Evolutionary conservation across 1,140 invertebrate species (phyloP).

Genomic region (Vollenhovia emeryi): DNA sequence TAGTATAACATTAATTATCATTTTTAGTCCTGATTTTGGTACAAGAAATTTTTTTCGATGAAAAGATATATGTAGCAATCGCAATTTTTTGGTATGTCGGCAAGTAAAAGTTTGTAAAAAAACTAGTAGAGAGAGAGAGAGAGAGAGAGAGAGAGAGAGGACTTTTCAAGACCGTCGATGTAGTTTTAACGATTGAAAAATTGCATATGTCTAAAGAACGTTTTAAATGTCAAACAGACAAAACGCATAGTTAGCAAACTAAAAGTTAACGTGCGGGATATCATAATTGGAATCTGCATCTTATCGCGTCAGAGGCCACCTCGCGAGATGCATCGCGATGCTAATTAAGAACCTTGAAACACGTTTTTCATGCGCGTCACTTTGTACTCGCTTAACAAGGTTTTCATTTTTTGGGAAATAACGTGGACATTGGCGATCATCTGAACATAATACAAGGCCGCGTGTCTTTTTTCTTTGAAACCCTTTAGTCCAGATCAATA

Average conservation of each 20-base stretch:
- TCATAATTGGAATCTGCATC: slow-evolving; percentile 29
- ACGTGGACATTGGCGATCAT: background rate
- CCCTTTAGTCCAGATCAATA: background rate
- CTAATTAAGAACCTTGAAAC: slow-evolving; percentile 30
- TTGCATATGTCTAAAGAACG: background rate
- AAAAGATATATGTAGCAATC: background rate
- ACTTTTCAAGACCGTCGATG: background rate
- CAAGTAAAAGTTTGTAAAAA: background rate
- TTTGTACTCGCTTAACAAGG: slow-evolving; percentile 1
- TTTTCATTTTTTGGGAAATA: slow-evolving; percentile 35
- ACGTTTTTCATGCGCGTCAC: background rate
- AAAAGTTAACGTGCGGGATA: slow-evolving; percentile 26
- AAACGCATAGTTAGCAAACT: background rate
- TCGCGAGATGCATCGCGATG: background rate
- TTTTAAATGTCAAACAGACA: slow-evolving; percentile 36
- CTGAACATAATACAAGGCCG: background rate
- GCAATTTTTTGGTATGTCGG: background rate
- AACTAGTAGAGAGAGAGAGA: too few relatives aligned
- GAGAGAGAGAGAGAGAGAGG: background rate
- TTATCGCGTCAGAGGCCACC: background rate
- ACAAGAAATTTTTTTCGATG: background rate
- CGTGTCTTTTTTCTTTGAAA: background rate
- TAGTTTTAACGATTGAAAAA: slow-evolving; percentile 7
- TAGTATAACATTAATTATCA: background rate
- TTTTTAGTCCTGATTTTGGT: background rate